Evolutionary conservation across 2,113 vertebrate species (phyloP), one percentile per base, ranked within the genome.

Genomic region (Heterochromis multidens): DNA sequence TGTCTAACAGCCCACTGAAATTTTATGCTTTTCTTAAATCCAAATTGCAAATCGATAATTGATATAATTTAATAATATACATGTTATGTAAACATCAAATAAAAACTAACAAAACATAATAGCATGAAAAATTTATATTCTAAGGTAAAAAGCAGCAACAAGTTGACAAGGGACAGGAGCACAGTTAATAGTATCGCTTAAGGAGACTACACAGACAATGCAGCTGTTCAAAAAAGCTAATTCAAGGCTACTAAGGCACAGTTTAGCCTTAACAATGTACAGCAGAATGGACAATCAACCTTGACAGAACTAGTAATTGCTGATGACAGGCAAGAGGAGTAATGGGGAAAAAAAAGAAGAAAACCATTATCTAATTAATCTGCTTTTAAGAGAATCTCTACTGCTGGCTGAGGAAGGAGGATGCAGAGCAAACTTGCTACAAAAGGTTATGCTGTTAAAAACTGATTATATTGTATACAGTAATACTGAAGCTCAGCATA

Each of bases 341-440:
- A 92, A 91, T 52, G 3, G 79, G 29, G 23, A 0, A 46, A 89
- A 82, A 81, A 89, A 77, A 58, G 57, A 46, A 84, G 81, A 84
- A 82, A 88, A 21, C 85, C 87, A 86, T 90, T 92, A 93, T 84
- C 86, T 82, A 93, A 93, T 94, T 93, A 93, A 93, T 92, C 81
- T 87, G 81, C 84, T 86, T 89, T 88, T 84, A 87, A 88, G 81
- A 90, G 87, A 88, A 79, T 87, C 60, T 78, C 35, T 79, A 67
- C 60, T 85, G 70, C 76, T 62, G 52, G 40, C 78, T 67, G 57
- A 76, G 54, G 72, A 84, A 58, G 60, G 25, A 82, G 58, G 23
- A 81, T 17, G 54, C 25, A 11, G 17, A 86, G 25, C 1, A 31
- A 31, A 61, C 54, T 49, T 37, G 54, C 19, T 63, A 21, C 63